Evolutionary conservation across 2,797 vertebrate genomes (phyloP).

Genomic region (Sparidentex hasta): DNA sequence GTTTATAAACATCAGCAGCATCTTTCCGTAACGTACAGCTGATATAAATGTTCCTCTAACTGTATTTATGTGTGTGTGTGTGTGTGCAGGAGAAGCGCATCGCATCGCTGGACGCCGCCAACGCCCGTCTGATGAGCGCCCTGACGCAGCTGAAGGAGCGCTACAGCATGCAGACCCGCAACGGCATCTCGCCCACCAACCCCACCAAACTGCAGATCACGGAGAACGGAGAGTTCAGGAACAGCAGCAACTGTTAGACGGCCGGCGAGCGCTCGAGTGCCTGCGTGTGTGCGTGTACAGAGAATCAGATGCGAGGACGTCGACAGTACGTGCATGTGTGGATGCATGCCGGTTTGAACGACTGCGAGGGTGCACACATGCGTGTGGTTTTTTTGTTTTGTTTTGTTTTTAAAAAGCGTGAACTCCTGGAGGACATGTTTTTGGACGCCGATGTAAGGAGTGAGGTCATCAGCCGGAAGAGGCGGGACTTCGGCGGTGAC

Average conservation of each 20-base stretch:
- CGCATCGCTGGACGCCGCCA: slow-evolving; percentile 95
- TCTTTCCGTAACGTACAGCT: too few relatives aligned
- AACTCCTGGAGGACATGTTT: slow-evolving; percentile 42
- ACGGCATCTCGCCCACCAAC: slow-evolving; percentile 99
- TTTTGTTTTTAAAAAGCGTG: slow-evolving; percentile 33
- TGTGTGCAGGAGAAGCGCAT: slow-evolving; percentile 95
- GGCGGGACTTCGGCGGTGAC: slow-evolving; percentile 39
- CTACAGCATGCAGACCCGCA: slow-evolving; percentile 99
- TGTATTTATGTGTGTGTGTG: neutral
- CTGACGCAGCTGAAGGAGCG: slow-evolving; percentile 99
- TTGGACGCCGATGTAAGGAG: slow-evolving; percentile 34
- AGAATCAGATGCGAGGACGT: slow-evolving; percentile 19
- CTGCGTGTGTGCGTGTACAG: slow-evolving; percentile 54
- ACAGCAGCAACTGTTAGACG: slow-evolving; percentile 97
- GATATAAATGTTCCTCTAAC: neutral
- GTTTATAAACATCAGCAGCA: too few relatives aligned
- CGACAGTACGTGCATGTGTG: slow-evolving; percentile 37
- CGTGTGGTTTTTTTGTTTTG: slow-evolving; percentile 11
- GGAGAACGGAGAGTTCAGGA: slow-evolving; percentile 98
- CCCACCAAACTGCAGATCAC: slow-evolving; percentile 99
- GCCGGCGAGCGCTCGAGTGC: slow-evolving; percentile 9
- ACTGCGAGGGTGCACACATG: slow-evolving; percentile 12
- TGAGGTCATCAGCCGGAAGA: slow-evolving; percentile 38
- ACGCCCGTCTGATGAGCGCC: slow-evolving; percentile 97
- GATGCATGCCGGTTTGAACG: slow-evolving; percentile 54